phyloP scores from a whole-genome alignment of 1,140 invertebrate genomes.

The Goniozus legneri region DNA sequence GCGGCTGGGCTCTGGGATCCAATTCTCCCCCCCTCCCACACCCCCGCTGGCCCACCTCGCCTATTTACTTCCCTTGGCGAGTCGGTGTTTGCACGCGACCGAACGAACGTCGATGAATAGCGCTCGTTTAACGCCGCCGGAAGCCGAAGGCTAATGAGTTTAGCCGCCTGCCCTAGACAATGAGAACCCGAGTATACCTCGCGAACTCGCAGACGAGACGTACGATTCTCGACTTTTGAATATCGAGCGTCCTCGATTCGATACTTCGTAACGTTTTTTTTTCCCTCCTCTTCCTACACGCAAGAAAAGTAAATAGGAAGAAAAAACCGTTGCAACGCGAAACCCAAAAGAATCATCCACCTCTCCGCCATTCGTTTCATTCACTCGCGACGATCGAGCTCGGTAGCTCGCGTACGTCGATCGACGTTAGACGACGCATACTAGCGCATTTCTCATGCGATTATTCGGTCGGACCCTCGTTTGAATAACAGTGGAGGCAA shows the following conservation, averaged over 20 bases:
- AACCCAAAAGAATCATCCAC: background rate
- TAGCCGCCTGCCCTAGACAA: slow-evolving; percentile 13
- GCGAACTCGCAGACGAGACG: background rate
- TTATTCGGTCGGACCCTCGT: slow-evolving; percentile 47
- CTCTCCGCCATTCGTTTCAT: slow-evolving; percentile 8
- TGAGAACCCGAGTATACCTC: background rate
- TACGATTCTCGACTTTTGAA: background rate
- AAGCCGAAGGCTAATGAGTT: slow-evolving; percentile 21
- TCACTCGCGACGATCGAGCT: slow-evolving; percentile 25
- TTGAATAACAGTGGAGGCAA: slow-evolving; percentile 49
- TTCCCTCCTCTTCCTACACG: background rate
- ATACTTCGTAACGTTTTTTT: slow-evolving; percentile 3
- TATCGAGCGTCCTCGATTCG: background rate
- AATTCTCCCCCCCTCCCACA: background rate
- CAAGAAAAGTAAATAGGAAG: too few relatives aligned
- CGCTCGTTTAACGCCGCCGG: slow-evolving; percentile 26
- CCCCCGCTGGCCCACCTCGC: background rate
- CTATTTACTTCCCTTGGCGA: background rate
- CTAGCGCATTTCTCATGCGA: slow-evolving; percentile 10
- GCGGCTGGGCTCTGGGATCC: background rate
- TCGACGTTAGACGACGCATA: slow-evolving; percentile 50
- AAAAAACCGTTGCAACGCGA: slow-evolving; percentile 31
- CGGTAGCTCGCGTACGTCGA: slow-evolving; percentile 19
- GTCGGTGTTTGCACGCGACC: slow-evolving; percentile 13
- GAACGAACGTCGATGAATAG: slow-evolving; percentile 19